A percentile compares a stretch with the other conserved stretches of the same genome.
Conservation (phyloP, 1,140 invertebrate genomes). For the Pseudoatta argentina region DNA sequence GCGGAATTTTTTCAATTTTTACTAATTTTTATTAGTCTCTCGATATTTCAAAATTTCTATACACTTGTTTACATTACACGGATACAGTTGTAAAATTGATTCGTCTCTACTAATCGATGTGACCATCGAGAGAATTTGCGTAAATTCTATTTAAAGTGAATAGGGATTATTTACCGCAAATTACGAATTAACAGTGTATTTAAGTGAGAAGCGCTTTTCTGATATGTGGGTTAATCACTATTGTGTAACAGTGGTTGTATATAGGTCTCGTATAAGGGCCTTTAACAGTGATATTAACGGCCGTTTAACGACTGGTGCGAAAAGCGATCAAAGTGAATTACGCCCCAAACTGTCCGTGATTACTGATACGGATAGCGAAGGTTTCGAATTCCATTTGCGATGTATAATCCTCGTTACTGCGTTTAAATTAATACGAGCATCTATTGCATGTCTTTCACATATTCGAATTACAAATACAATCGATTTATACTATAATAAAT, state of each 20-base stretch:
- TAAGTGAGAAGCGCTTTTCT: constrained; percentile 45
- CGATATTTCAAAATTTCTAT: neutral
- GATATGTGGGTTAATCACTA: constrained; percentile 59
- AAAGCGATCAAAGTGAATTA: constrained; percentile 68
- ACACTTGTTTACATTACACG: constrained; percentile 6
- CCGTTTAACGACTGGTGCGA: constrained; percentile 64
- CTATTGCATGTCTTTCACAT: neutral
- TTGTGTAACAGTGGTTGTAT: constrained; percentile 28
- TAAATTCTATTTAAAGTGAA: neutral
- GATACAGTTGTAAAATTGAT: neutral
- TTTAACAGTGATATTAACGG: constrained; percentile 52
- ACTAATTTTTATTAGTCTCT: neutral
- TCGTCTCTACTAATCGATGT: neutral
- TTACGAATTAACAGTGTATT: constrained; percentile 24
- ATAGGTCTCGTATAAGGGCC: constrained; percentile 23
- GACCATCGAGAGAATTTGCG: neutral
- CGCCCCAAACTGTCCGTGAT: constrained; percentile 57
- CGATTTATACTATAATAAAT: constrained; percentile 4
- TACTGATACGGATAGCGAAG: constrained; percentile 43
- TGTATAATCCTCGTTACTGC: constrained; percentile 40
- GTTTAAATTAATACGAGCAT: constrained; percentile 35
- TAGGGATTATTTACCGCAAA: constrained; percentile 26
- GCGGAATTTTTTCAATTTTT: neutral
- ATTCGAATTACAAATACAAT: neutral
- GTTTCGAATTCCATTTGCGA: constrained; percentile 22